These are phyloP conservation scores for Hydrotaea diabolus DNA, from an alignment of 2,888 invertebrate species.

Conservation along the genomic window DNA sequence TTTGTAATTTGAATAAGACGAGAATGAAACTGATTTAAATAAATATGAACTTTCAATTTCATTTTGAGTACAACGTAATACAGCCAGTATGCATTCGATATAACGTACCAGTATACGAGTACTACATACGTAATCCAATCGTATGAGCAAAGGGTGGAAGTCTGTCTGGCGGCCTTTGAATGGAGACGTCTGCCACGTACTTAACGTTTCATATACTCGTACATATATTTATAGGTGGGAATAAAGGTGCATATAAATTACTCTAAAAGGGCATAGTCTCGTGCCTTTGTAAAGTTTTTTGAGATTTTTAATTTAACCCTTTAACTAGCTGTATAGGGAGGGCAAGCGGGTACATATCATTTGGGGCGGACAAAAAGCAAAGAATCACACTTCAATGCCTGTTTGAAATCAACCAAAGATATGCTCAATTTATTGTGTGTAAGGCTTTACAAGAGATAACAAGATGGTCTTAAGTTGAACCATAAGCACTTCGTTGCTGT, in stretches of 20 bases:
- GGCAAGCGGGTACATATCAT: too few species aligned
- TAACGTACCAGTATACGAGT: background rate
- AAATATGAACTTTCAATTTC: constrained; percentile 61
- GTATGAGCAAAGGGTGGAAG: constrained; percentile 43
- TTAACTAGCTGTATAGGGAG: too few species aligned
- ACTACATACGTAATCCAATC: constrained; percentile 23
- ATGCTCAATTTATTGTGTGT: too few species aligned
- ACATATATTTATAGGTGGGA: background rate
- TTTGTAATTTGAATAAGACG: constrained; percentile 24
- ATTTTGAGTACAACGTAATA: constrained; percentile 37
- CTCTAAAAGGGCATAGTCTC: constrained; percentile 58
- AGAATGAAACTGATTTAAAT: constrained; percentile 29
- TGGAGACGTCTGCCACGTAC: constrained; percentile 50
- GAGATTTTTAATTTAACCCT: constrained; percentile 49
- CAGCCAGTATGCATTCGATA: background rate
- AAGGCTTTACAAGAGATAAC: too few species aligned
- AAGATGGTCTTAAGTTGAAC: too few species aligned
- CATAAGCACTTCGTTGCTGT: too few species aligned
- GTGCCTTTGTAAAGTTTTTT: constrained; percentile 42
- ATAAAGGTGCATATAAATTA: constrained; percentile 14
- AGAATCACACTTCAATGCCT: too few species aligned
- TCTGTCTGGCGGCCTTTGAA: constrained; percentile 51
- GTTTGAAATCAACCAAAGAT: too few species aligned
- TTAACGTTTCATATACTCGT: background rate
- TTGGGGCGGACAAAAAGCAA: too few species aligned